Evolutionary conservation across 2,113 vertebrate species (phyloP).

Genomic region (Hystrix brachyura): DNA sequence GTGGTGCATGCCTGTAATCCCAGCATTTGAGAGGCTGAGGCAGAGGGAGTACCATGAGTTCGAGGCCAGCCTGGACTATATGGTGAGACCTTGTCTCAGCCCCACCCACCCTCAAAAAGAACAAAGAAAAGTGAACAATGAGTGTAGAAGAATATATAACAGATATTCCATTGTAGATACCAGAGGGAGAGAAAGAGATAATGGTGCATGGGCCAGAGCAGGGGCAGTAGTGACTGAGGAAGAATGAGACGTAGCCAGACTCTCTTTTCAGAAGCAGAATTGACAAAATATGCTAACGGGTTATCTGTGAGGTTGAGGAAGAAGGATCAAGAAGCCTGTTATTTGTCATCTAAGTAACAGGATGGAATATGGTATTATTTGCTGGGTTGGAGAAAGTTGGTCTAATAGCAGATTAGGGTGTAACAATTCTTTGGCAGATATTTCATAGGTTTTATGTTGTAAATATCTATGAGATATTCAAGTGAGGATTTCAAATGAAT

Average conservation of each 20-base stretch:
- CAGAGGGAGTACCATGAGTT: too few species aligned
- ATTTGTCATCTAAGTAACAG: background rate
- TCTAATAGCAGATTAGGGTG: background rate
- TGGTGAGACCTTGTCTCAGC: too few species aligned
- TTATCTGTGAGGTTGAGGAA: background rate
- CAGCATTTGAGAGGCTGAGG: too few species aligned
- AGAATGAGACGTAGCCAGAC: background rate
- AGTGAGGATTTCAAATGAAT: background rate
- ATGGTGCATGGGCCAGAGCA: background rate
- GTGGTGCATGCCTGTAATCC: too few species aligned
- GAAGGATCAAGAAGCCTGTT: background rate
- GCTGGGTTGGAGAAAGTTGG: background rate
- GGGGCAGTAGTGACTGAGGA: background rate
- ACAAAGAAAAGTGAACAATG: background rate
- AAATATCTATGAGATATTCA: background rate
- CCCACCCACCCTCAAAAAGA: too few species aligned
- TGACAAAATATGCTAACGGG: background rate
- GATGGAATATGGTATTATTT: background rate
- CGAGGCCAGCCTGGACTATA: too few species aligned
- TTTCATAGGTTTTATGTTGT: background rate
- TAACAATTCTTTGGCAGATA: slow-evolving; percentile 57
- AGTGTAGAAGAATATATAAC: background rate
- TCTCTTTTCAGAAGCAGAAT: background rate
- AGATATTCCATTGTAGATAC: background rate
- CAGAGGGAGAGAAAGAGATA: background rate